Evolutionary conservation across 2,113 vertebrate species (phyloP).

Genomic region (Saguinus midas): DNA sequence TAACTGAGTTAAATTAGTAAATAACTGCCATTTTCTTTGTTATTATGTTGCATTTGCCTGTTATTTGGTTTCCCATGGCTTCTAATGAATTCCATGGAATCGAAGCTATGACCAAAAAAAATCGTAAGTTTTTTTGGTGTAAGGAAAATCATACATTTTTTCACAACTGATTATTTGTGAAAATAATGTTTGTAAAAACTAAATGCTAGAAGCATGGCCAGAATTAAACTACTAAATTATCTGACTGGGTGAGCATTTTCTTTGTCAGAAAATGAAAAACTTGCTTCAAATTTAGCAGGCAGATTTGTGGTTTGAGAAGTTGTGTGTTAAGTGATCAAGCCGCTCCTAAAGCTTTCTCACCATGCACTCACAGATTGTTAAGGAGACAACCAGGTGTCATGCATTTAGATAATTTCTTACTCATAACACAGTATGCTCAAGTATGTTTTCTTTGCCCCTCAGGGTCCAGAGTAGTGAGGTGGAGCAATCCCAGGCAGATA

Average conservation of each 20-base stretch:
- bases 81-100: not conserved
- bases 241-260: not conserved
- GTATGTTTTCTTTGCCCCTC: not conserved
- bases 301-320: not conserved
- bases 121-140: not conserved
- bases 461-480: too few species aligned
- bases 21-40: conserved; percentile 28
- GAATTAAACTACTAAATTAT: not conserved
- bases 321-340: not conserved
- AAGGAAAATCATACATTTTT: too few species aligned
- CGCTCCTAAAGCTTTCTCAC: not conserved
- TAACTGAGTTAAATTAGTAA: conserved; percentile 52
- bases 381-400: not conserved
- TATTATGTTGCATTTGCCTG: not conserved
- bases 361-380: not conserved
- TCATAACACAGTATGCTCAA: not conserved
- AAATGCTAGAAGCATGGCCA: too few species aligned
- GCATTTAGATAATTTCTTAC: not conserved
- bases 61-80: not conserved
- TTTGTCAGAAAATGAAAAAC: not conserved
- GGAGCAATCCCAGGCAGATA: fast-evolving
- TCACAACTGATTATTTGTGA: too few species aligned
- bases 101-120: not conserved
- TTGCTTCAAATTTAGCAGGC: not conserved
- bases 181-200: too few species aligned